A percentile compares a stretch with the other conserved stretches of the same genome.
These are phyloP conservation scores for Pachyramphus minor DNA, from an alignment of 2,113 vertebrate genomes.

Conservation along the genomic window DNA sequence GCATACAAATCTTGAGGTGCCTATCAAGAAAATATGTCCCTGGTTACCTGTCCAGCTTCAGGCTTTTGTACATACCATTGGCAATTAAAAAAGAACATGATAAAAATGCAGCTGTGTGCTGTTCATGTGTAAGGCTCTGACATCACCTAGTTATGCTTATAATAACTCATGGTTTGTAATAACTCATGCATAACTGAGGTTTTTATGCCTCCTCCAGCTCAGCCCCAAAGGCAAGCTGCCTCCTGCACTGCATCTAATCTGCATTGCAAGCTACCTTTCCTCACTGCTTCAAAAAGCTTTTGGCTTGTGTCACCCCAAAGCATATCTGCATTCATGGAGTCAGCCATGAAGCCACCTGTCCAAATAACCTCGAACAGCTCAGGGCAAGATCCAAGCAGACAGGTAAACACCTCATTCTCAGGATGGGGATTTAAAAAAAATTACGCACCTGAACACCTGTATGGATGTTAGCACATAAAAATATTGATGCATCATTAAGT, in stretches of 20 bases:
- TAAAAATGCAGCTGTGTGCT: not conserved
- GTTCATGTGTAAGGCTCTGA: not conserved
- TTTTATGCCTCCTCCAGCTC: not conserved
- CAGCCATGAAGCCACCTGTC: not conserved
- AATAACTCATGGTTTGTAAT: constrained; percentile 7
- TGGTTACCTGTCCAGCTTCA: not conserved
- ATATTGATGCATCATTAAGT: not conserved
- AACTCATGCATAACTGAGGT: not conserved
- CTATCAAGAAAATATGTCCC: not conserved
- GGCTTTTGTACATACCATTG: not conserved
- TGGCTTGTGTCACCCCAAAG: not conserved
- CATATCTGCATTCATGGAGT: not conserved
- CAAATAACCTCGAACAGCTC: not conserved
- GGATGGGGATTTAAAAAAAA: not conserved
- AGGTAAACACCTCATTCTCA: not conserved
- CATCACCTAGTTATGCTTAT: not conserved
- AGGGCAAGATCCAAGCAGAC: not conserved
- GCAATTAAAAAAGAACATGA: not conserved
- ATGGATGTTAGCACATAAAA: not conserved
- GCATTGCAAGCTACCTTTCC: not conserved
- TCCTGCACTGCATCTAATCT: not conserved
- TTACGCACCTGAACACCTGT: not conserved
- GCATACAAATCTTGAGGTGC: not conserved
- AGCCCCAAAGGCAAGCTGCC: not conserved
- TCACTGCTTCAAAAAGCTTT: not conserved